A percentile compares a stretch with the other conserved stretches of the same genome.
Evolutionary conservation across 2,888 invertebrate species (phyloP).

Genomic region (Deilephila elpenor): DNA sequence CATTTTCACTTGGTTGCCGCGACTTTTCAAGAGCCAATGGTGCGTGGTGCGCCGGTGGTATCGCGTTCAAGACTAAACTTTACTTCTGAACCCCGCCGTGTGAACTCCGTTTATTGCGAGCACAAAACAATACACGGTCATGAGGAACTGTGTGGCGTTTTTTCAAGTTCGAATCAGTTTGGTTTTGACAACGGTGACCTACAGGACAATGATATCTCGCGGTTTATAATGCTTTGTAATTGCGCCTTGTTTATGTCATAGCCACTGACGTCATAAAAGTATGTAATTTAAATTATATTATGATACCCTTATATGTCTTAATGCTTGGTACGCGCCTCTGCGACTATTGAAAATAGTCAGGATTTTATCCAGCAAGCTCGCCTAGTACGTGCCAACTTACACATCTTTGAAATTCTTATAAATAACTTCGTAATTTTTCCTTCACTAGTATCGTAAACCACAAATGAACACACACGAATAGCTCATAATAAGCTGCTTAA

Average conservation of each 20-base stretch:
- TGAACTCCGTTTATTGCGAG: slow-evolving; percentile 53
- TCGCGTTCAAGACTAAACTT: slow-evolving; percentile 72
- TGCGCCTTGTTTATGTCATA: not conserved
- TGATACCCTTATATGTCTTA: no score
- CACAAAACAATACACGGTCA: slow-evolving; percentile 29
- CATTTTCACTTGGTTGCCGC: slow-evolving; percentile 41
- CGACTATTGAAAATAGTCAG: no score
- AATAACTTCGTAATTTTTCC: no score
- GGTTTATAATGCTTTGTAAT: not conserved
- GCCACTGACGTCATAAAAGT: not conserved
- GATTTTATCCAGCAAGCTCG: no score
- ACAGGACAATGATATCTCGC: slow-evolving; percentile 2
- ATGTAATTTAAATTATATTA: not conserved
- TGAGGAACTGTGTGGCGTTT: slow-evolving; percentile 23
- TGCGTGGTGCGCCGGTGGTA: slow-evolving; percentile 73
- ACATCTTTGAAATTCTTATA: no score
- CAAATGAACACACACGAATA: no score
- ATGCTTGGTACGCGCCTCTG: no score
- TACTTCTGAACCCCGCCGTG: slow-evolving; percentile 73
- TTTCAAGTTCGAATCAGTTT: slow-evolving; percentile 27
- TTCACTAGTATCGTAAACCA: no score
- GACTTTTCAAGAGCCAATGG: slow-evolving; percentile 57
- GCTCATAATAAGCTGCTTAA: no score
- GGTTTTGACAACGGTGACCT: slow-evolving; percentile 10
- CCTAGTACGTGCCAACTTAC: no score